These are phyloP conservation scores for Netelia fuscicornis DNA, from an alignment of 2,888 invertebrate species.

Conservation along the genomic window DNA sequence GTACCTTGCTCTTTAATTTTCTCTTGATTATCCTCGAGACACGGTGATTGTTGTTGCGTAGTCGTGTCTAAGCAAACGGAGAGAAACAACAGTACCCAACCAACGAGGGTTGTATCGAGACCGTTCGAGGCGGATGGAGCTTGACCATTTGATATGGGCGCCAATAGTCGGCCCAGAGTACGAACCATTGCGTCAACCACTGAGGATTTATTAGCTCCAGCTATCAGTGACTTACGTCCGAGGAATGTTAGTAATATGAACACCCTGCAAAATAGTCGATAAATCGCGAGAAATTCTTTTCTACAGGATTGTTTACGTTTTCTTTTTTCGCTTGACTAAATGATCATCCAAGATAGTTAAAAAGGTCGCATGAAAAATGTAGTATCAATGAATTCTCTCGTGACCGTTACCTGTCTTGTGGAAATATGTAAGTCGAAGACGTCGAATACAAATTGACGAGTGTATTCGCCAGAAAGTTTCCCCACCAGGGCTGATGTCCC, in stretches of 20 bases:
- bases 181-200: slow-evolving; percentile 89
- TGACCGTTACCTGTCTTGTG: slow-evolving; percentile 91
- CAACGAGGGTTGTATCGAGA: slow-evolving; percentile 85
- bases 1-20: slow-evolving; percentile 83
- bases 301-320: neutral
- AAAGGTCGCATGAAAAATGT: neutral
- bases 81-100: slow-evolving; percentile 92
- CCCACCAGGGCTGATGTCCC: slow-evolving; percentile 94
- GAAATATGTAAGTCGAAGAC: slow-evolving; percentile 91
- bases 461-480: slow-evolving; percentile 93
- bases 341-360: neutral
- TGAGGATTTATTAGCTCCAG: slow-evolving; percentile 86
- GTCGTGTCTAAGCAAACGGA: slow-evolving; percentile 89
- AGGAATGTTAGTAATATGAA: slow-evolving; percentile 95
- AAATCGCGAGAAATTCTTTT: neutral
- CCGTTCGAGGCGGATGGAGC: slow-evolving; percentile 73
- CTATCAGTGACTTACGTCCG: slow-evolving; percentile 89
- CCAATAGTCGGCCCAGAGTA: slow-evolving; percentile 87
- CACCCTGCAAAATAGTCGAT: slow-evolving; percentile 86
- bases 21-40: slow-evolving; percentile 80
- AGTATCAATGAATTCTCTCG: slow-evolving; percentile 19
- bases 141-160: slow-evolving; percentile 84
- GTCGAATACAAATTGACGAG: slow-evolving; percentile 92
- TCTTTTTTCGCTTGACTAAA: slow-evolving; percentile 13
- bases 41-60: slow-evolving; percentile 73